Base-by-base conservation (phyloP, 1,140 invertebrate species). In the Habropoda laboriosa region DNA sequence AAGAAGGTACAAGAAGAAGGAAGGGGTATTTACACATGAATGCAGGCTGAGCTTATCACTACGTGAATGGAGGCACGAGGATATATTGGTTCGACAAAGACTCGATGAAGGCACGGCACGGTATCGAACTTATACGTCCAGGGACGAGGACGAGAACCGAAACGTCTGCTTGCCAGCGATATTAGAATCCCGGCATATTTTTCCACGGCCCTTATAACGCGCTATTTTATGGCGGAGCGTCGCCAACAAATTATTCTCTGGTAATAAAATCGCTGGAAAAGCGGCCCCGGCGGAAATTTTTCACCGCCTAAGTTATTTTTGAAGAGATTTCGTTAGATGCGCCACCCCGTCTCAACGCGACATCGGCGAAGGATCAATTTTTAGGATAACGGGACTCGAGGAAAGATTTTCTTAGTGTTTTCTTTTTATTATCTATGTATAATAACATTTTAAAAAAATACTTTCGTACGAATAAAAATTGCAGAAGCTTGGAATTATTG, bases 1-100 rank as follows among this genome's bases (percentile, higher is more conserved):
- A 71, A 47, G 68, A 38, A 40, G 58, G 58, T 40, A 61, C 24
- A 80, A 66, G 79, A 82, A 76, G 60, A 58, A 72, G 76, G 80
- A 85, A 80, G 80, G 87, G 77, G 81, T 89, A 89, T 89, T 89
- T 89, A 88, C 88, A 88, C 88, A 88, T 84, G 88, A 88, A 88
- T 87, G 82, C 85, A 83, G 75, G 63, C 80, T 35, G 32, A 76
- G 88, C 86, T 89, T 89, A 88, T 88, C 88, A 79, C 81, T 81
- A 77, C 67, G 76, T 81, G 79, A 85, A 88, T 81, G 72, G 82
- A 79, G 66, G 58, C 67, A 35, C 40, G 63, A 35, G 75, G 77
- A 86, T 81, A 87, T 87, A 87, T 87, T 83, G 83, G 86, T 81
- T 86, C 76, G 63, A 79, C 77, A 79, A 86, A 83, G 83, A 86